Evolutionary conservation across 2,888 invertebrate genomes (phyloP), one percentile per base, ranked within the genome.

Genomic region (Leucophenga maculata): DNA sequence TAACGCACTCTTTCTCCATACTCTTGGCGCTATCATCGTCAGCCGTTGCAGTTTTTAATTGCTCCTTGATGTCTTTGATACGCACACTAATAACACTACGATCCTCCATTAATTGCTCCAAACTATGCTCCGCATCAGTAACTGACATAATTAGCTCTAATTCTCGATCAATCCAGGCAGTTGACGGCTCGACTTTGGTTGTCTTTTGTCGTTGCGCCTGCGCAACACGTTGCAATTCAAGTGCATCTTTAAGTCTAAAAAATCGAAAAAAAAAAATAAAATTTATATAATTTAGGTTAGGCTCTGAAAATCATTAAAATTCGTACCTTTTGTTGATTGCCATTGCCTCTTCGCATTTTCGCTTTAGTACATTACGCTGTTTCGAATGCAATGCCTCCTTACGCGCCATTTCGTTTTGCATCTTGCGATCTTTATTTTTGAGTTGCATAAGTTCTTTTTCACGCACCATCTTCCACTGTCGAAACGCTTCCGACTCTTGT

Each of bases 291-390:
- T 31, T 46, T 39, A 8, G 2, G 26, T 26, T 26, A n/a, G n/a
- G 26, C 4, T 26, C 26, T 26, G 2, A 26, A 4, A 26, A 26
- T 26, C 13, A 46, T 4, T 46, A n/a, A n/a, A n/a, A n/a, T n/a
- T 46, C 39, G 3, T 39, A 86, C 87, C 96, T 89, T 86, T 94
- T 96, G 78, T 96, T 97, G 13, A 94, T 92, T 0, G 96, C 94
- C 39, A 93, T 92, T 0, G 95, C 95, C 87, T 96, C 96, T 87
- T 97, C 97, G 86, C 96, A 93, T 88, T 97, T 97, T 46, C 97
- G 90, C 78, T 94, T 95, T 9, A 95, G 90, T 1, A 97, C 96
- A 77, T 92, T 94, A 82, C 95, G 94, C 80, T 97, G 95, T 79
- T 95, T 94, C 67, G 90, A 91, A 82, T 96, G 94, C 39, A 94